Evolutionary conservation across 2,113 vertebrate species (phyloP), one percentile per base, ranked within the genome.

Genomic region (Callorhinus ursinus): DNA sequence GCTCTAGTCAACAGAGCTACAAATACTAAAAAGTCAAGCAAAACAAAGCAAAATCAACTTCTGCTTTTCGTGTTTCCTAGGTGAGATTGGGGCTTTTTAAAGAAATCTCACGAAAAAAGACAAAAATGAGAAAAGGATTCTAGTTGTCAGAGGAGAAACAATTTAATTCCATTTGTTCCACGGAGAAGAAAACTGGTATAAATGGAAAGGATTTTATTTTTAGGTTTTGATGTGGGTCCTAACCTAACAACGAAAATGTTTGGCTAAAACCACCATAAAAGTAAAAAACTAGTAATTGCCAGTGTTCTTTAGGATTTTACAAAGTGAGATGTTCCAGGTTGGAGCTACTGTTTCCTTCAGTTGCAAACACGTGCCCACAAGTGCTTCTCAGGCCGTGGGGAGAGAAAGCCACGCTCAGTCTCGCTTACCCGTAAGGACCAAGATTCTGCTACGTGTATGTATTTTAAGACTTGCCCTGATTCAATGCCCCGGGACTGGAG

Each of bases 181-280:
- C 4, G 80, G 67, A 95, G 61, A 93, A 79, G 39, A 93, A 76
- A 72, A 96, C 15, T 46, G 90, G 89, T 36, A 97, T 57, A 83
- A 97, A 90, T 97, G 74, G 72, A 84, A 76, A 83, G 16, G 49
- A 77, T n/a, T 97, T 97, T 97, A 97, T 97, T 97, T 97, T 98
- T 94, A 98, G 96, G 93, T 93, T 97, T 96, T 51, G 72, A 88
- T 33, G 31, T 67, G 69, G 36, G 67, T 76, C 76, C 90, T 97
- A 89, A 96, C 22, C 39, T 53, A 87, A 83, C 18, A 63, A 49
- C 21, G 12, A 83, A 91, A 77, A 51, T 59, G 28, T 69, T 93
- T 90, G 82, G 88, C 86, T 96, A 86, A 98, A 97, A 96, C 96
- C 94, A 98, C 92, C 42, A 95, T 84, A 96, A 96, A 97, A 92